Evolutionary conservation across 2,797 vertebrate species (phyloP).

Genomic region (Amblyopsis hoosieri): DNA sequence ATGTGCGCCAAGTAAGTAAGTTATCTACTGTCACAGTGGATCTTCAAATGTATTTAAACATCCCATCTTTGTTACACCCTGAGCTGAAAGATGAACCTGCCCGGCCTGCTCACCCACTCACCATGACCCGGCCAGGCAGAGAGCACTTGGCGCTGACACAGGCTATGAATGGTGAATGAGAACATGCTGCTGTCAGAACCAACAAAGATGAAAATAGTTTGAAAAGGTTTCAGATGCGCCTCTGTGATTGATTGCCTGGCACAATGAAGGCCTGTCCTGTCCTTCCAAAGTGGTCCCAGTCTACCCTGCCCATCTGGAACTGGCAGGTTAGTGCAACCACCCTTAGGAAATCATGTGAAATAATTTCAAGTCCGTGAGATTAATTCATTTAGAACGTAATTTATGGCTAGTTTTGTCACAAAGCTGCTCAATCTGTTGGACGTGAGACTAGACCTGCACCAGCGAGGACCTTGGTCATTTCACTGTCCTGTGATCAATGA

Average conservation of each 20-base stretch:
- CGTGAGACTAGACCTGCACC: constrained; percentile 17
- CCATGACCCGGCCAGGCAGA: not conserved
- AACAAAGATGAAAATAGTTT: constrained; percentile 6
- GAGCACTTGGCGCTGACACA: not conserved
- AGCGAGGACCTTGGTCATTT: too few relatives aligned
- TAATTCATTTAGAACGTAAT: too few relatives aligned
- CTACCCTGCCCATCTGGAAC: constrained; percentile 16
- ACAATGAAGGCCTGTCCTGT: constrained; percentile 12
- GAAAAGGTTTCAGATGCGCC: not conserved
- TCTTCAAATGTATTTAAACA: too few relatives aligned
- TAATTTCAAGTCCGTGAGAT: constrained; percentile 22
- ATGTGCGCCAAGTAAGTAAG: not conserved
- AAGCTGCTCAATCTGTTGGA: constrained; percentile 24
- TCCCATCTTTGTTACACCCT: not conserved
- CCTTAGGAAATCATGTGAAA: constrained; percentile 22
- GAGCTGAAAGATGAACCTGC: not conserved
- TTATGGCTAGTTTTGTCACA: constrained; percentile 32
- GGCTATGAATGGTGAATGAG: not conserved
- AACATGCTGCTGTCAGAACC: not conserved
- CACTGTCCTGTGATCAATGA: too few relatives aligned
- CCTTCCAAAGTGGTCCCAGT: constrained; percentile 14
- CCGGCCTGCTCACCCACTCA: constrained; percentile 1
- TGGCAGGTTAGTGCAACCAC: constrained; percentile 22
- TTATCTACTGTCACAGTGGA: too few relatives aligned
- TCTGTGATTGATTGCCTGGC: constrained; percentile 3